phyloP scores from a whole-genome alignment of 2,888 invertebrate species.

The Caenorhabditis sp. region DNA sequence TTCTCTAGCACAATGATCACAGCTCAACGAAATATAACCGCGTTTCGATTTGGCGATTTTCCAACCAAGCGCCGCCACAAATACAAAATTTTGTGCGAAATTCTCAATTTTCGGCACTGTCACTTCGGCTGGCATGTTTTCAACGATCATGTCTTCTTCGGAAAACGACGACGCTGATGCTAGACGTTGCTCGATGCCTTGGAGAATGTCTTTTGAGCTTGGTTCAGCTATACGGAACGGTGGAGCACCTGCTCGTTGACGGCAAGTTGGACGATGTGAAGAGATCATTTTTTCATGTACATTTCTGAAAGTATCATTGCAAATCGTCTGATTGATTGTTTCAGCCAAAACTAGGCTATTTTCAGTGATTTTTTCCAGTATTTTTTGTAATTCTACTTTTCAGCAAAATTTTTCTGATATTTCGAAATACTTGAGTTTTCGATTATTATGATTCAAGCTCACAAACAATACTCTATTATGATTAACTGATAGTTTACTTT shows the following conservation, averaged over 20 bases:
- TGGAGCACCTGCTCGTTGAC: slow-evolving; percentile 23
- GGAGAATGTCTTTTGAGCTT: slow-evolving; percentile 29
- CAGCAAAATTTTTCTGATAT: too few species aligned
- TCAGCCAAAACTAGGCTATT: too few species aligned
- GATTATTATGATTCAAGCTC: too few species aligned
- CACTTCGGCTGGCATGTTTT: slow-evolving; percentile 18
- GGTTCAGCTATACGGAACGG: slow-evolving; percentile 23
- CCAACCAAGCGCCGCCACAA: slow-evolving; percentile 30
- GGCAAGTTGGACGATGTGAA: slow-evolving; percentile 35
- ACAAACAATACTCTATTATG: too few species aligned
- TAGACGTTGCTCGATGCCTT: slow-evolving; percentile 23
- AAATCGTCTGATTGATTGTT: background rate
- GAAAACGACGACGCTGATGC: slow-evolving; percentile 4
- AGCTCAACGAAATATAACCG: slow-evolving; percentile 19
- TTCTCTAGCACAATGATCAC: slow-evolving; percentile 38
- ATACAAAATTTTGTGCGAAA: slow-evolving; percentile 13
- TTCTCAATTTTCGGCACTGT: slow-evolving; percentile 22
- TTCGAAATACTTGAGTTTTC: too few species aligned
- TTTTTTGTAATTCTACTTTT: too few species aligned
- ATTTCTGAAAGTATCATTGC: slow-evolving; percentile 14
- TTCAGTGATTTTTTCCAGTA: too few species aligned
- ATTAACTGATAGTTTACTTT: too few species aligned
- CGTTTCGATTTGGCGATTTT: slow-evolving; percentile 16
- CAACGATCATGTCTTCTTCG: slow-evolving; percentile 18
- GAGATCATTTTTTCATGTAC: slow-evolving; percentile 31